These are phyloP conservation scores for Amblyteles armatorius DNA, from an alignment of 2,888 invertebrate genomes.

Conservation along the genomic window DNA sequence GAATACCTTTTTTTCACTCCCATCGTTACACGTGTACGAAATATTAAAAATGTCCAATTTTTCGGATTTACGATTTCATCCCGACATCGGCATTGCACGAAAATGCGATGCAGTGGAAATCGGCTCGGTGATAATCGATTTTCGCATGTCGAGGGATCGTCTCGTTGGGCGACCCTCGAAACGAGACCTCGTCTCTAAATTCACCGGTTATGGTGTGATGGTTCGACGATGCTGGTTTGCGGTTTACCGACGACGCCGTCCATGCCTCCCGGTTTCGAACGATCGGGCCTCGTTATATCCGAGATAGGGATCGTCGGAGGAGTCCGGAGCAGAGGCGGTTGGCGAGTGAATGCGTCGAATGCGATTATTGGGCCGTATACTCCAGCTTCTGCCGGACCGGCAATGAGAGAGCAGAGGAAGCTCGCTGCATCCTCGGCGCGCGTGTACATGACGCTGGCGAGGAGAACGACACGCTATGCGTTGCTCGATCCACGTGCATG, in stretches of 20 bases:
- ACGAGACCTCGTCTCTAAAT: not conserved
- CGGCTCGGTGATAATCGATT: constrained; percentile 22
- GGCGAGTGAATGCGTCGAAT: constrained; percentile 52
- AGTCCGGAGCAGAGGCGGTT: constrained; percentile 11
- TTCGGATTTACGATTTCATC: not conserved
- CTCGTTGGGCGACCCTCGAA: not conserved
- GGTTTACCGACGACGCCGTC: not conserved
- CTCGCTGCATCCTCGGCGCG: constrained; percentile 1
- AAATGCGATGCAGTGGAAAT: not conserved
- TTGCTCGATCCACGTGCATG: not conserved
- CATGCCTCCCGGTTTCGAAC: constrained; percentile 40
- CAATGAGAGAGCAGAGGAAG: constrained; percentile 37
- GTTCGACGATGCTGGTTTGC: constrained; percentile 28
- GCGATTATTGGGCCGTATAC: constrained; percentile 52
- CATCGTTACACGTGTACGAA: not conserved
- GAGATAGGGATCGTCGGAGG: constrained; percentile 40
- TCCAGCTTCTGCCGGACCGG: constrained; percentile 28
- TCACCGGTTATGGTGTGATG: constrained; percentile 7
- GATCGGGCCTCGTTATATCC: constrained; percentile 55
- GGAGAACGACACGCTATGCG: constrained; percentile 5
- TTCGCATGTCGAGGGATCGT: not conserved
- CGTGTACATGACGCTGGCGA: constrained; percentile 9
- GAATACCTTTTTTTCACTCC: not conserved
- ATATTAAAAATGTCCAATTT: not conserved
- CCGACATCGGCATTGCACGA: not conserved